Base-by-base conservation (phyloP, 1,140 invertebrate species). In the Drosophila carrolli region DNA sequence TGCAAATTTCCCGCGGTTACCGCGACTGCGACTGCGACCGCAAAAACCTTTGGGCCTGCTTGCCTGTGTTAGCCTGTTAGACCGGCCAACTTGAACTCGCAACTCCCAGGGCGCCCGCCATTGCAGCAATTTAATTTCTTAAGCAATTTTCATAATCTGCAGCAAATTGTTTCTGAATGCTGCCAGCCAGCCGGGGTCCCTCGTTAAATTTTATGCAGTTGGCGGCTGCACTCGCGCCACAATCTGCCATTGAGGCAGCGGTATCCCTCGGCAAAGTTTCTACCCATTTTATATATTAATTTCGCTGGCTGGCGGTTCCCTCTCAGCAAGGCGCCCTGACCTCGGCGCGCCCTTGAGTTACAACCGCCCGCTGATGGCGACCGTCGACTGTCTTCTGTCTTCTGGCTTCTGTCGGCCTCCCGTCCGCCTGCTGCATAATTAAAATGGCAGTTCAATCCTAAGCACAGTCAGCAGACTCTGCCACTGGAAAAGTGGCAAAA, bases 131-230 rank as follows among this genome's bases (percentile, higher is more conserved):
- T 91, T 91, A 91, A 91, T 91, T 91, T 91, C 88, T 91, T 91
- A 84, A 91, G 88, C 88, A 91, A 91, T 91, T 91, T 91, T 91
- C 88, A 88, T 91, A 91, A 91, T 91, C 88, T 91, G 78, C 68
- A 78, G 89, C 88, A 91, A 91, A 91, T 91, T 91, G 89, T 91
- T 91, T 91, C 89, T 91, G 88, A 91, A 91, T 84, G 75, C 86
- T 81, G 83, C 41, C 75, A 58, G 74, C 51, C 68, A 61, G 68
- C 62, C 57, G 37, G 73, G 35, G 43, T 57, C 55, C 59, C 75
- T 88, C 79, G 75, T 88, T 83, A 89, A 74, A 89, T 89, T 88
- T 86, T 83, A 88, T 83, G 83, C 83, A 88, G 79, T 84, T 80
- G 71, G 71, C 55, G 68, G 76, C 83, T 80, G 79, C 79, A 78